phyloP scores from a whole-genome alignment of 2,113 vertebrate genomes.

The Tragelaphus strepsiceros region DNA sequence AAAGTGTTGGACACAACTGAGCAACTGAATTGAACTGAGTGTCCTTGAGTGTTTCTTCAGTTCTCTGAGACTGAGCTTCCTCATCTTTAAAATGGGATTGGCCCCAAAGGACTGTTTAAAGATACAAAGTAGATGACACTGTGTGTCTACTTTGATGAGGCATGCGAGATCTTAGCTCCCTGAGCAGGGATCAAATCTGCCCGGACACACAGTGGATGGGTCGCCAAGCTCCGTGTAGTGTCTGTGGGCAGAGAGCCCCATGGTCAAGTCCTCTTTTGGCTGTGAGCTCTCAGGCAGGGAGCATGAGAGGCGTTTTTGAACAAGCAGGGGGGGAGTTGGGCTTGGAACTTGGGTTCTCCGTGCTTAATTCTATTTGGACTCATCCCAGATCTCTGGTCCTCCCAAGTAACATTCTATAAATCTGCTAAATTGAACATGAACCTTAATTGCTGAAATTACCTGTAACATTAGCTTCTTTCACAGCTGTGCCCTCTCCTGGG shows the following conservation, averaged over 20 bases:
- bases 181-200: background rate
- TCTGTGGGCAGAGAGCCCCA: background rate
- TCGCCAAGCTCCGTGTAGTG: background rate
- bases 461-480: slow-evolving; percentile 81
- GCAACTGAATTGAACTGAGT: too few relatives aligned
- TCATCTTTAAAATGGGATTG: background rate
- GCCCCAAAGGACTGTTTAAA: background rate
- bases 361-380: background rate
- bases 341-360: background rate
- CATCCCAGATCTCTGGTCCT: background rate
- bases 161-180: background rate
- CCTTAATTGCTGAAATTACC: slow-evolving; percentile 79
- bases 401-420: slow-evolving; percentile 49
- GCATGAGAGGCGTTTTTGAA: background rate
- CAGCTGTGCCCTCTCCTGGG: slow-evolving; percentile 81
- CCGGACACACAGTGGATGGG: accelerated
- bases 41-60: background rate
- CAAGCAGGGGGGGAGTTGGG: background rate
- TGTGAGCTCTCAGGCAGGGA: background rate
- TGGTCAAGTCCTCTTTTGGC: accelerated
- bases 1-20: too few relatives aligned
- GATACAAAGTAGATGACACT: background rate
- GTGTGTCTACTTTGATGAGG: background rate
- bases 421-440: slow-evolving; percentile 53
- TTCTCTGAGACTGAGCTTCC: background rate